phyloP scores from a whole-genome alignment of 2,113 vertebrate species.

The Sapayoa aenigma region DNA sequence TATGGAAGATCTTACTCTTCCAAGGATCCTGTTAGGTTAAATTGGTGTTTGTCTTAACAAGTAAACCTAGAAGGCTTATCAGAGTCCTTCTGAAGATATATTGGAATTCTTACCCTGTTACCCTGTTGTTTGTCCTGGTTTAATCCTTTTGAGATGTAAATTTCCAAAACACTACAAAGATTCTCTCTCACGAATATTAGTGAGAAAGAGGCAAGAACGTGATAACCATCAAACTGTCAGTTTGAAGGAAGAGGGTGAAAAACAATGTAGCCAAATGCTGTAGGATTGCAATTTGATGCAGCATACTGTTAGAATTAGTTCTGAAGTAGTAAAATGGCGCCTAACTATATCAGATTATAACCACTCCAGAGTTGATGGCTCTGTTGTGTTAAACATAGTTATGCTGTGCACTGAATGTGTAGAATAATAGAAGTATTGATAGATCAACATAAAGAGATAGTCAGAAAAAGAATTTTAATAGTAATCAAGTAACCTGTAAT shows the following conservation, averaged over 20 bases:
- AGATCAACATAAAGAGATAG: background rate
- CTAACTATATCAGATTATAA: background rate
- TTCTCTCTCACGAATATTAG: background rate
- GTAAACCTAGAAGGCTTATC: background rate
- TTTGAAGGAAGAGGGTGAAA: background rate
- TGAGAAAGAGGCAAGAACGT: background rate
- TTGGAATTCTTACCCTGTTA: background rate
- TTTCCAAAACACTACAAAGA: background rate
- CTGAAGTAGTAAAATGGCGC: background rate
- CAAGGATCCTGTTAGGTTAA: background rate
- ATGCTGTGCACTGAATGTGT: background rate
- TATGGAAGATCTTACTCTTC: background rate
- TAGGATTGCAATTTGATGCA: background rate
- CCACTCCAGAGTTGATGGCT: background rate
- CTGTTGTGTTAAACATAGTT: background rate
- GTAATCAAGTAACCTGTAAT: background rate
- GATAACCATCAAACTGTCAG: background rate
- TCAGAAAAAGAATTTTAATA: constrained; percentile 11
- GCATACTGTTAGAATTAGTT: background rate
- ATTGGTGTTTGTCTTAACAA: background rate
- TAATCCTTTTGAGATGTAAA: background rate
- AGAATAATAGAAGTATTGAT: background rate
- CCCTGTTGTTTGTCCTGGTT: background rate
- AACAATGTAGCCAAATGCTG: background rate
- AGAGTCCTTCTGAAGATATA: background rate